phyloP scores from a whole-genome alignment of 2,113 vertebrate species.

The Tetrax tetrax region DNA sequence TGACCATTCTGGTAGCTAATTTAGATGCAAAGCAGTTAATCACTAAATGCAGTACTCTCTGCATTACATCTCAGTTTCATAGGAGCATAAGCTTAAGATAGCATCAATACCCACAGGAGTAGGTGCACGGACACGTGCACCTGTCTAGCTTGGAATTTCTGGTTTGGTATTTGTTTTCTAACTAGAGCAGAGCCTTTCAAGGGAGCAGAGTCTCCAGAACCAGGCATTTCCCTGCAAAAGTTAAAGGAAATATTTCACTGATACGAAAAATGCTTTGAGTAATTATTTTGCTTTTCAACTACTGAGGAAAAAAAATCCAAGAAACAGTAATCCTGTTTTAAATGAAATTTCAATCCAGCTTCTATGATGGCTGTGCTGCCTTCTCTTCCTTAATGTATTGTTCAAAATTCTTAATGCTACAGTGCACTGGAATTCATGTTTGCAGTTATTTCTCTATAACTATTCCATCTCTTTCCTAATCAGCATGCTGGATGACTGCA shows the following conservation, averaged over 20 bases:
- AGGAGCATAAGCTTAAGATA: not conserved
- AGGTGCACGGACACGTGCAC: not conserved
- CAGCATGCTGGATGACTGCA: conserved; percentile 39
- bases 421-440: conserved; percentile 1
- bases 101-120: not conserved
- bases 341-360: not conserved
- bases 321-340: not conserved
- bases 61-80: not conserved
- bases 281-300: not conserved
- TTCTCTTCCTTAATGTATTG: not conserved
- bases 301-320: not conserved
- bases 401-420: conserved; percentile 7
- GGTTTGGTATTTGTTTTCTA: not conserved
- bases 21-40: not conserved
- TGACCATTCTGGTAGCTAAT: not conserved
- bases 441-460: conserved; percentile 12
- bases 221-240: not conserved
- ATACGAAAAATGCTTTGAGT: not conserved
- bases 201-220: not conserved
- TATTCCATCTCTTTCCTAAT: conserved; percentile 37
- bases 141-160: not conserved
- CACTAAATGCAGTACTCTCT: not conserved
- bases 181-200: not conserved
- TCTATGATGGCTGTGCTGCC: not conserved
- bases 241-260: not conserved